Percentiles rank a stretch among this genome's conserved stretches.
phyloP scores from a whole-genome alignment of 2,113 vertebrate genomes.

The Dinomys branickii region DNA sequence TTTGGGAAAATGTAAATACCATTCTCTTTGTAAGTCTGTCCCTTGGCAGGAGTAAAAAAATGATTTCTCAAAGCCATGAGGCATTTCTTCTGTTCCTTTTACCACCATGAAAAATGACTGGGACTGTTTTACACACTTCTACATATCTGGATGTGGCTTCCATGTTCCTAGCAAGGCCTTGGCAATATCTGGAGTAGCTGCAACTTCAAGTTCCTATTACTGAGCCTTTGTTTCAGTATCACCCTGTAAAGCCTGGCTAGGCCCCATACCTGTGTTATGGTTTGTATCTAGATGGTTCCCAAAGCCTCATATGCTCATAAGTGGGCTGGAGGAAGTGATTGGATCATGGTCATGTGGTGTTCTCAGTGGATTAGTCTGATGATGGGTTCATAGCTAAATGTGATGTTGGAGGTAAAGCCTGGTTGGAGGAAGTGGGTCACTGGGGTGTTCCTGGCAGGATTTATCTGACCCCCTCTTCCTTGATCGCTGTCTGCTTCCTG shows the following conservation, averaged over 20 bases:
- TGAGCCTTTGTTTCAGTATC: background rate
- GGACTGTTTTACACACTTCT: constrained; percentile 56
- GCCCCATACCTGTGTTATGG: background rate
- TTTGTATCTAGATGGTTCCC: background rate
- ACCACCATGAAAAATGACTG: background rate
- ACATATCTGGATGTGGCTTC: constrained; percentile 45
- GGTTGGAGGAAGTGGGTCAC: background rate
- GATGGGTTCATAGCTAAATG: background rate
- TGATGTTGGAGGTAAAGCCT: background rate
- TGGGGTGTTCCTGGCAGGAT: background rate
- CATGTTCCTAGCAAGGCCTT: background rate
- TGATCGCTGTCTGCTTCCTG: background rate
- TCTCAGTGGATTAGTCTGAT: background rate
- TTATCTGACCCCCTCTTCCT: background rate
- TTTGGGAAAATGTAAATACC: constrained; percentile 82
- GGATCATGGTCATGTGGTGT: background rate
- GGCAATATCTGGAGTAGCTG: background rate
- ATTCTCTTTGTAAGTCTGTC: constrained; percentile 75
- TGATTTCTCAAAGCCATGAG: constrained; percentile 65
- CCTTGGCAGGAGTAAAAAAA: constrained; percentile 77
- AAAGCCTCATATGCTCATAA: background rate
- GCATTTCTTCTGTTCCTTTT: constrained; percentile 70
- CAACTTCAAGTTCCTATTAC: background rate
- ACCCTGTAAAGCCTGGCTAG: background rate
- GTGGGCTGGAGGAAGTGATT: background rate